Conservation (phyloP, 2,888 invertebrate species). For the Drosophila suboccidentalis region DNA sequence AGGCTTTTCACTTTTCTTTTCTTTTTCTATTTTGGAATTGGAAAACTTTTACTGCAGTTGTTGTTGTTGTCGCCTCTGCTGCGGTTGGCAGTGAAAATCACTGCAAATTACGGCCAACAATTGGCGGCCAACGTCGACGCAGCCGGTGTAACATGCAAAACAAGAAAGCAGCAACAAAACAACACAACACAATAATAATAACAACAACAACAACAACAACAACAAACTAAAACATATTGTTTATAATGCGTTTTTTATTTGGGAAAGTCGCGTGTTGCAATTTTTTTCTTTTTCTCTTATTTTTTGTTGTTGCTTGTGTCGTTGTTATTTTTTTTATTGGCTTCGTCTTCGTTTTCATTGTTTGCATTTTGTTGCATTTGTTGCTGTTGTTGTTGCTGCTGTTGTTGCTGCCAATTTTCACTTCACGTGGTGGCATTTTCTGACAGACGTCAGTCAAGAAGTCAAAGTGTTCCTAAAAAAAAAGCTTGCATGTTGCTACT, state of each 20-base stretch:
- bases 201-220: slow-evolving; percentile 31
- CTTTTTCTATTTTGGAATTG: slow-evolving; percentile 57
- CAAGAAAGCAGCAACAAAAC: slow-evolving; percentile 66
- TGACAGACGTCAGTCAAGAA: slow-evolving; percentile 78
- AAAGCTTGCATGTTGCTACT: slow-evolving; percentile 47
- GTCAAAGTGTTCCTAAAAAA: slow-evolving; percentile 49
- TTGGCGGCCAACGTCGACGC: slow-evolving; percentile 37
- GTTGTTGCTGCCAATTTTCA: slow-evolving; percentile 75
- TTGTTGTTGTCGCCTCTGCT: slow-evolving; percentile 44
- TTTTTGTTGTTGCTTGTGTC: too few relatives aligned
- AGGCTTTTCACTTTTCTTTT: slow-evolving; percentile 74
- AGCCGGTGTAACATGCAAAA: slow-evolving; percentile 74
- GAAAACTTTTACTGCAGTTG: slow-evolving; percentile 69
- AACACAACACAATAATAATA: slow-evolving; percentile 29
- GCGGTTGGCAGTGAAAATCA: slow-evolving; percentile 76
- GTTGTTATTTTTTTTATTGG: slow-evolving; percentile 44
- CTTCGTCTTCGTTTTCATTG: slow-evolving; percentile 53
- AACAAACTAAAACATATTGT: slow-evolving; percentile 65
- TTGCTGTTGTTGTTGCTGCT: slow-evolving; percentile 8
- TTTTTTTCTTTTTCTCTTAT: slow-evolving; percentile 41
- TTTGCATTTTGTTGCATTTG: slow-evolving; percentile 31
- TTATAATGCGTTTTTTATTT: slow-evolving; percentile 79
- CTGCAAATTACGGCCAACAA: slow-evolving; percentile 69
- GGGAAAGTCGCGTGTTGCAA: slow-evolving; percentile 78
- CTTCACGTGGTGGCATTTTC: slow-evolving; percentile 78